Evolutionary conservation across 2,888 invertebrate species (phyloP), one percentile per base, ranked within the genome.

Genomic region (Dichetophora obliterata): DNA sequence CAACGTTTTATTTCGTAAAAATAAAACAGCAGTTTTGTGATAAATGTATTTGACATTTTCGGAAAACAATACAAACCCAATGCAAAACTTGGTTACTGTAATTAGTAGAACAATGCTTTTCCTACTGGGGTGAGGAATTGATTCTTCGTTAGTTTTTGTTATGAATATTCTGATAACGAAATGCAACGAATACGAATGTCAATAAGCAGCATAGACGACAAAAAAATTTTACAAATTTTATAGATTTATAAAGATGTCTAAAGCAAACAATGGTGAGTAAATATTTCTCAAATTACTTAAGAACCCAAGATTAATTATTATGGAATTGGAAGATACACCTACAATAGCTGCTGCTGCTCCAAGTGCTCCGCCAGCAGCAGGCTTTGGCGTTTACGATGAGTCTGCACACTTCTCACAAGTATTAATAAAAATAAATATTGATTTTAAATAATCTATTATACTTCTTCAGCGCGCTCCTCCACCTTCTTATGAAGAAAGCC

Each of bases 401-500:
- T 37, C 71, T 43, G 59, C 14, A n/a, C 57, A 59, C 0, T 71
- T 37, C 5, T 14, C 59, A 22, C 31, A 54, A 37, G 71, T 71
- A 71, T 14, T 59, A 22, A 16, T 4, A 31, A 22, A 11, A 27
- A 50, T 50, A 50, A 68, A 68, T 16, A 70, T 24, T 31, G n/a
- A 27, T 9, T 14, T 50, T 14, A 52, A 54, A 8, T 24, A 50
- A 27, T 68, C 27, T 6, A 50, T 16, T 66, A 0, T 22, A 5
- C 31, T 31, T 31, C 31, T n/a, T 37, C 50, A 74, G 85, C 82
- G 88, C 54, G 86, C 86, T 8, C 88, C 88, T 3, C 89, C 89
- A 2, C 88, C 88, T 2, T 80, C 88, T 0, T 89, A 89, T 69
- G 88, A 89, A 70, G 88, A 89, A 68, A 87, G 88, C 24, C 87